Base-by-base conservation (phyloP, 1,140 invertebrate species). In the Caenorhabditis brenneri region DNA sequence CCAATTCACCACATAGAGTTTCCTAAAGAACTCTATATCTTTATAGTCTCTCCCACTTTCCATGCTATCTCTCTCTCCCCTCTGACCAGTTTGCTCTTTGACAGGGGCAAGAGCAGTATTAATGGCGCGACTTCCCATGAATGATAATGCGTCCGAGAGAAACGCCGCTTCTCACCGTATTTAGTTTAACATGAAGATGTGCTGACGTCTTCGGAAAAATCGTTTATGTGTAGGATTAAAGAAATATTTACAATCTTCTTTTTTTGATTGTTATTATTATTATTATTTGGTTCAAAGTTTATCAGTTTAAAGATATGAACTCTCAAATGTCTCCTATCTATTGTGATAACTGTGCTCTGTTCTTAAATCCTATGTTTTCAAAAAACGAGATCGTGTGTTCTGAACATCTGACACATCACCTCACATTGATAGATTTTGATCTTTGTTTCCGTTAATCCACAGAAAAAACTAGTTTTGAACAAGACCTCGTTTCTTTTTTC, bases 111-210 rank as follows among this genome's bases (percentile, higher is more conserved):
- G 1, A 42, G 36, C 4, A 74, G 33, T 74, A 74, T 74, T 74
- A 74, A 74, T 74, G 65, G 65, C 65, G 65, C 65, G 65, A 74
- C 36, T 74, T 46, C 33, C 31, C 65, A 74, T 74, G 65, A 74
- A 42, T 74, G 65, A 74, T 74, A 65, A 65, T 58, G 65, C 24
- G 29, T 74, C n/a, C 46, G 33, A 42, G 22, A n/a, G 10, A 42
- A 42, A 42, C 29, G 33, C 24, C 36, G 5, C 22, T 42, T 74
- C 36, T 39, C 31, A 2, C 31, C 4, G 5, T 36, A 36, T 33
- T 65, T n/a, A 7, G 9, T 46, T 46, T 12, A 12, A 46, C 22
- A 51, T 51, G 49, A n/a, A n/a, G n/a, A 51, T n/a, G 22, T 6
- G 22, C 22, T 16, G 10, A 12, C 42, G 10, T 46, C 4, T 16